Conservation (phyloP, 1,140 invertebrate genomes). For the Drosophila malerkotliana region DNA sequence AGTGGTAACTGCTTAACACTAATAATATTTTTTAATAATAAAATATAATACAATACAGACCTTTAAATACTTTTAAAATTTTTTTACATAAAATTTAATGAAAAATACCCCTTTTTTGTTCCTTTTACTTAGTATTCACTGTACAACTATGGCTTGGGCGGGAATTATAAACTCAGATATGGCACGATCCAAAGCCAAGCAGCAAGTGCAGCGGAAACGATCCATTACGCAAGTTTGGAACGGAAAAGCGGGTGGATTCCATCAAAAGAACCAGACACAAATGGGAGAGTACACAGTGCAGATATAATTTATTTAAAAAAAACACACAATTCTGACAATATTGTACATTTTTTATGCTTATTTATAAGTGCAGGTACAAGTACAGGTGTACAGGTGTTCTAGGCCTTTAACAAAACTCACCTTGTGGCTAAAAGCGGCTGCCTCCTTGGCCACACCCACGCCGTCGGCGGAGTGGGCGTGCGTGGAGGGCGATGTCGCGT, state of each 20-base stretch:
- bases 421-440: slow-evolving; percentile 73
- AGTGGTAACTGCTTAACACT: slow-evolving; percentile 11
- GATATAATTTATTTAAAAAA: slow-evolving; percentile 4
- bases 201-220: slow-evolving; percentile 63
- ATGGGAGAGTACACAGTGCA: background rate
- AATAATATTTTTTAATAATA: background rate
- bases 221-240: slow-evolving; percentile 72
- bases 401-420: slow-evolving; percentile 42
- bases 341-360: background rate
- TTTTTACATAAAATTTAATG: too few species aligned
- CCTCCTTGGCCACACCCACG: slow-evolving; percentile 75
- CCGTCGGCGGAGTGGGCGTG: slow-evolving; percentile 76
- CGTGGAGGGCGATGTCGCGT: slow-evolving; percentile 74
- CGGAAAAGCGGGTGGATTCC: slow-evolving; percentile 32
- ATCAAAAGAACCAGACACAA: slow-evolving; percentile 2
- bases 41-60: too few species aligned
- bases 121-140: slow-evolving; percentile 5
- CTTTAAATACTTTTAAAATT: too few species aligned
- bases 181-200: slow-evolving; percentile 44
- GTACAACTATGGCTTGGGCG: slow-evolving; percentile 26
- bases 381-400: background rate
- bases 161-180: slow-evolving; percentile 53
- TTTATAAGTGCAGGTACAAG: too few species aligned
- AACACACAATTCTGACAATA: too few species aligned
- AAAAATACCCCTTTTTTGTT: background rate